Evolutionary conservation across 2,888 invertebrate genomes (phyloP).

Genomic region (Hirudinaria manillensis): DNA sequence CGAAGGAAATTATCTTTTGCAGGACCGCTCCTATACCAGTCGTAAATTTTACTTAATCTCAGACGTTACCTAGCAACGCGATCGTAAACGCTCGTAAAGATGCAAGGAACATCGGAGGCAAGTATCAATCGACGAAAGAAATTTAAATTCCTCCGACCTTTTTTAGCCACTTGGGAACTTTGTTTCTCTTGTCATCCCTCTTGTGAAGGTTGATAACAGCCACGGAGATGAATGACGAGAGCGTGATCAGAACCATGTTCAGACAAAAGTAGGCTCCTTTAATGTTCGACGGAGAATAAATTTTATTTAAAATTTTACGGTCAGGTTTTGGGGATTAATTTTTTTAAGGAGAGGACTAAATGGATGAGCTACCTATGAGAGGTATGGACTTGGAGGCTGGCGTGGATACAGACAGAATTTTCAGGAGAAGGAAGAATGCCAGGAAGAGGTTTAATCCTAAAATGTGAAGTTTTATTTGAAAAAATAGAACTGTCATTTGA

Average conservation of each 20-base stretch:
- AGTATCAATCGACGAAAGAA: not conserved
- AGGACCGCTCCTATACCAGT: no score
- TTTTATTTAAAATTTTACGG: not conserved
- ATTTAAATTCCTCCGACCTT: slow-evolving; percentile 40
- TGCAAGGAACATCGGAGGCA: no score
- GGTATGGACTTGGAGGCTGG: slow-evolving; percentile 44
- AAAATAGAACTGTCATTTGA: not conserved
- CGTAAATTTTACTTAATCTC: no score
- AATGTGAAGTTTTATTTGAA: not conserved
- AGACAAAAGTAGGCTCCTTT: slow-evolving; percentile 54
- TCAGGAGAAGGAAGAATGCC: slow-evolving; percentile 44
- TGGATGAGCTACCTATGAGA: slow-evolving; percentile 41
- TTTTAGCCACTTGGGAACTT: slow-evolving; percentile 48
- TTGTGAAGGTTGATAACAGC: slow-evolving; percentile 54
- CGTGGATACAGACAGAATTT: slow-evolving; percentile 43
- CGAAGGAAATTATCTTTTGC: not conserved
- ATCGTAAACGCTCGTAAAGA: no score
- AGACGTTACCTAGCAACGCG: no score
- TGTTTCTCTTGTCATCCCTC: slow-evolving; percentile 47
- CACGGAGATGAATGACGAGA: slow-evolving; percentile 53
- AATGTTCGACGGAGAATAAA: slow-evolving; percentile 34
- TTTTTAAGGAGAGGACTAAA: not conserved
- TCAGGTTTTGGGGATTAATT: not conserved
- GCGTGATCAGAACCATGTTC: slow-evolving; percentile 54
- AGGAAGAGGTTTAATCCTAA: slow-evolving; percentile 45